Base-by-base conservation (phyloP, 1,140 invertebrate species). In the Phenacoccus solenopsis region DNA sequence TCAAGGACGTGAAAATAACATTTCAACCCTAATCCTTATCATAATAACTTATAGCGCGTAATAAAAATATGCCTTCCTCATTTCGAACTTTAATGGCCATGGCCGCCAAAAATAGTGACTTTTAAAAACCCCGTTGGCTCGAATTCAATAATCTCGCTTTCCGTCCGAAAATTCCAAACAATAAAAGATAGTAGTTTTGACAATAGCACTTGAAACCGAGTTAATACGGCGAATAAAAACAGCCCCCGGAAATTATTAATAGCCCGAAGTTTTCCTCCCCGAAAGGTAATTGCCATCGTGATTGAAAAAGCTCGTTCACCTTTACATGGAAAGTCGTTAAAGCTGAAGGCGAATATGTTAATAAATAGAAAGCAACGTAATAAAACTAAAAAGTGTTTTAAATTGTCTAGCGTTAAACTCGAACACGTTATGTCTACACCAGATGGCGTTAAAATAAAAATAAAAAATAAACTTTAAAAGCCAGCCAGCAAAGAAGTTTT, bases 331-430 rank as follows among this genome's bases (percentile, higher is more conserved):
- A 49, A n/a, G 16, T 16, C 16, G 38, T 49, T 32, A 49, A 4
- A n/a, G n/a, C n/a, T n/a, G n/a, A n/a, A n/a, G 16, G 3, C 38
- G 38, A 49, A 49, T 49, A 49, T 49, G 38, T 49, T 49, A 49
- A 49, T 49, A 49, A 49, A 49, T 49, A 49, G 5, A 49, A 49
- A 49, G 16, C 12, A 49, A 49, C 4, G 38, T 49, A 49, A 49
- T 49, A 49, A 49, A 49, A 49, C 38, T 49, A 49, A 49, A 49
- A 49, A 49, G 38, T 49, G 38, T 49, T 49, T 49, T 49, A n/a
- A 49, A 49, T 49, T 49, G 38, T 49, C 38, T 49, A 49, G 38
- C 38, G 38, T 49, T 49, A 49, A 49, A 49, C 38, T 49, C 13
- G 13, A 49, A n/a, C n/a, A 49, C 13, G 38, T 49, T 49, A 49